phyloP scores from a whole-genome alignment of 2,113 vertebrate genomes.

The Myiopsitta monachus region DNA sequence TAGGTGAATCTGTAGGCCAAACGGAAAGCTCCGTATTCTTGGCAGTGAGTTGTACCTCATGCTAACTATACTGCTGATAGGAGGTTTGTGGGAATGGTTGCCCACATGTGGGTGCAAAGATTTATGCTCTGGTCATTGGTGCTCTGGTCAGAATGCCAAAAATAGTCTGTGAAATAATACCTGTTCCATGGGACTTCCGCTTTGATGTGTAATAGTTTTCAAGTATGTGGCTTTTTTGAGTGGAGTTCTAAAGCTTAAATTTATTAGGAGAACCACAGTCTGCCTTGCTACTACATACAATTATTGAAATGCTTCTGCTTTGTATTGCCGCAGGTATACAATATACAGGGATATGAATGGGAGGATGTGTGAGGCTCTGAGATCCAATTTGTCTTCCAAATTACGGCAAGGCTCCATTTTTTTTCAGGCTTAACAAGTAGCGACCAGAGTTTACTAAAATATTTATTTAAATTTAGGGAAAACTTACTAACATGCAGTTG shows the following conservation, averaged over 20 bases:
- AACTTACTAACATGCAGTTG: not conserved
- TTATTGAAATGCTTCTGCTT: not conserved
- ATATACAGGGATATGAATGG: not conserved
- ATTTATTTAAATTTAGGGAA: constrained; percentile 6
- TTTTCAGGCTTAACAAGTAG: not conserved
- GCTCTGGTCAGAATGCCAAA: not conserved
- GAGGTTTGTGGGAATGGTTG: not conserved
- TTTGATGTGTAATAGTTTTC: not conserved
- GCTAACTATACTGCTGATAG: not conserved
- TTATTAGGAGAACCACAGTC: not conserved
- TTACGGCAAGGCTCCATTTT: not conserved
- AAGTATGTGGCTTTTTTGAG: not conserved
- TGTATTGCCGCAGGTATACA: not conserved
- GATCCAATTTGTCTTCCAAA: not conserved
- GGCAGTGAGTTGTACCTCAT: not conserved
- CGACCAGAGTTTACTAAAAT: not conserved
- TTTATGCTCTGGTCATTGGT: not conserved
- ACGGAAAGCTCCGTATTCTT: not conserved
- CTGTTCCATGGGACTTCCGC: not conserved
- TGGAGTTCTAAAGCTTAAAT: not conserved
- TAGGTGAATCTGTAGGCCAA: not conserved
- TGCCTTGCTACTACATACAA: not conserved
- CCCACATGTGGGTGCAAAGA: not conserved
- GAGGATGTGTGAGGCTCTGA: not conserved
- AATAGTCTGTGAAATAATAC: not conserved